phyloP scores from a whole-genome alignment of 2,888 invertebrate genomes.

The Apotomis turbidana region DNA sequence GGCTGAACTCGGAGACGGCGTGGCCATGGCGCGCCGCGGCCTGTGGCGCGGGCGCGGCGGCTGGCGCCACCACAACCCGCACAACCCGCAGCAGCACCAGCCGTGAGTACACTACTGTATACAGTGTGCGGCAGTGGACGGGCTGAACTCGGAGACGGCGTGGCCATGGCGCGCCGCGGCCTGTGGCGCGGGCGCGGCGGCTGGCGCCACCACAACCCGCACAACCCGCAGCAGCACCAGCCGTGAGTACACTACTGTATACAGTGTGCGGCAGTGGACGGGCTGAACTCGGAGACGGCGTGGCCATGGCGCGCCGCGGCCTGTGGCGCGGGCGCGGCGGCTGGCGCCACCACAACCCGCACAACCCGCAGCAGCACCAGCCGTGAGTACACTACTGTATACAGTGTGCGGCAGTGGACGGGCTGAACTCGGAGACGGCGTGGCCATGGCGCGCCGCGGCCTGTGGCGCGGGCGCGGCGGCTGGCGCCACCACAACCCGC shows the following conservation, averaged over 20 bases:
- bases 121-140: too few relatives aligned
- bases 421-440: slow-evolving; percentile 96
- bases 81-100: slow-evolving; percentile 54
- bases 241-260: slow-evolving; percentile 49
- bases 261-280: too few relatives aligned
- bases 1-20: slow-evolving; percentile 96
- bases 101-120: slow-evolving; percentile 49
- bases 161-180: slow-evolving; percentile 92
- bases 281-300: slow-evolving; percentile 96
- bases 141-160: slow-evolving; percentile 96
- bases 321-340: slow-evolving; percentile 80
- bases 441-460: slow-evolving; percentile 92
- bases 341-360: slow-evolving; percentile 67
- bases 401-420: too few relatives aligned
- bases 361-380: slow-evolving; percentile 54
- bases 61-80: slow-evolving; percentile 67
- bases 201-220: slow-evolving; percentile 67
- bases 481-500: slow-evolving; percentile 67
- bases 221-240: slow-evolving; percentile 54
- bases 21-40: slow-evolving; percentile 92
- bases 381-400: slow-evolving; percentile 49
- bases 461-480: slow-evolving; percentile 80
- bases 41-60: slow-evolving; percentile 80
- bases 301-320: slow-evolving; percentile 92
- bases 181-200: slow-evolving; percentile 80